Evolutionary conservation across 1,140 invertebrate genomes (phyloP), one percentile per base, ranked within the genome.

Genomic region (Oscheius sp.): DNA sequence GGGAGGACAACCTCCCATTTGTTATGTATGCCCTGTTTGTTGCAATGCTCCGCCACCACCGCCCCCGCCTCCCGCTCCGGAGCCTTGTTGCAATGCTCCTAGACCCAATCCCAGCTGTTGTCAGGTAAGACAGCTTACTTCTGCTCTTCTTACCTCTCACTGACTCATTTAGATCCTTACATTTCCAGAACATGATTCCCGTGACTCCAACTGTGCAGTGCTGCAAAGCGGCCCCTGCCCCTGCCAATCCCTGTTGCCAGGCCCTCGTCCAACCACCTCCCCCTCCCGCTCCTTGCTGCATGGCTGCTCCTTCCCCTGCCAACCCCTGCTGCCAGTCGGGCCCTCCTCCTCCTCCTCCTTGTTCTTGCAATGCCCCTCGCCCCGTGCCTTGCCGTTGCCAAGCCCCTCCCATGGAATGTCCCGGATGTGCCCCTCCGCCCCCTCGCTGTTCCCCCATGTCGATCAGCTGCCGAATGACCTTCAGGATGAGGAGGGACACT

Each of bases 211-310:
- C 49, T 4, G 49, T 55, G 15, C 15, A 23, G 15, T 55, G 49
- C 49, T 55, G 49, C 23, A 55, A 55, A 23, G 49, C 49, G 15
- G 49, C 49, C 28, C 49, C 49, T 20, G 49, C 23, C 4, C 49
- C 49, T 23, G 49, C 49, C 49, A 55, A 55, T 23, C 49, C 49
- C 49, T 55, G 49, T 55, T 55, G 49, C 23, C 49, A 55, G 49
- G 49, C 49, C 23, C 49, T 55, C 7, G 49, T 55, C 49, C 49
- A 55, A 26, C 49, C 49, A 4, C 7, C 49, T 55, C 49, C 49
- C 23, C 49, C 7, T 55, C 49, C 49, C 23, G 15, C 49, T 55
- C 49, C 49, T 7, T 55, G 49, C 23, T 55, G 49, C 23, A 55
- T 55, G 49, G 49, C 49, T 20, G 49, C 49, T 23, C 49, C 49